Conservation (phyloP, 2,797 vertebrate species). For the Semotilus atromaculatus region DNA sequence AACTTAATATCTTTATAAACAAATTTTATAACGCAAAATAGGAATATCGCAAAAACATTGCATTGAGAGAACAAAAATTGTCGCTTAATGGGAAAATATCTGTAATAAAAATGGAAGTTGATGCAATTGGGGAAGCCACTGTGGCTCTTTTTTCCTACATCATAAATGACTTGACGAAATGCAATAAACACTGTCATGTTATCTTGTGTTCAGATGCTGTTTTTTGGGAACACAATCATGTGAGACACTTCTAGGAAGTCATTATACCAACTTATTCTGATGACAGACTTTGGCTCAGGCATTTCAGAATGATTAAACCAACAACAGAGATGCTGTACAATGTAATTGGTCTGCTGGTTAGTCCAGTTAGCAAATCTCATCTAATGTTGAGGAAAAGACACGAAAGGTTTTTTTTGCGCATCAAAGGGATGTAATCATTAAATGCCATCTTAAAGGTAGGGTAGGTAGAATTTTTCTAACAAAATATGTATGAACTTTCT, state of each 20-base stretch:
- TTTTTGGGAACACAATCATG: not conserved
- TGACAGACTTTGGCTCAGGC: not conserved
- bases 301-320: not conserved
- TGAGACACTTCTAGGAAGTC: not conserved
- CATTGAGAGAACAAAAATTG: not conserved
- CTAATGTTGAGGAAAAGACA: not conserved
- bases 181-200: not conserved
- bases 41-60: not conserved
- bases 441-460: too few relatives aligned
- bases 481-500: too few relatives aligned
- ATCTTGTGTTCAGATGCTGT: not conserved
- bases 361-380: not conserved
- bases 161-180: not conserved
- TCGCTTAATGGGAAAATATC: not conserved
- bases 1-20: not conserved
- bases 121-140: not conserved
- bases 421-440: not conserved
- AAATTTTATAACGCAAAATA: not conserved
- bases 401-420: not conserved
- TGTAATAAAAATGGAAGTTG: not conserved
- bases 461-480: too few relatives aligned
- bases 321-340: not conserved
- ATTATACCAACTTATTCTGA: not conserved
- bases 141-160: not conserved
- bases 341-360: not conserved